Percentiles rank a stretch among this genome's conserved stretches.
phyloP scores from a whole-genome alignment of 2,888 invertebrate genomes.

The Hymenopus coronatus region DNA sequence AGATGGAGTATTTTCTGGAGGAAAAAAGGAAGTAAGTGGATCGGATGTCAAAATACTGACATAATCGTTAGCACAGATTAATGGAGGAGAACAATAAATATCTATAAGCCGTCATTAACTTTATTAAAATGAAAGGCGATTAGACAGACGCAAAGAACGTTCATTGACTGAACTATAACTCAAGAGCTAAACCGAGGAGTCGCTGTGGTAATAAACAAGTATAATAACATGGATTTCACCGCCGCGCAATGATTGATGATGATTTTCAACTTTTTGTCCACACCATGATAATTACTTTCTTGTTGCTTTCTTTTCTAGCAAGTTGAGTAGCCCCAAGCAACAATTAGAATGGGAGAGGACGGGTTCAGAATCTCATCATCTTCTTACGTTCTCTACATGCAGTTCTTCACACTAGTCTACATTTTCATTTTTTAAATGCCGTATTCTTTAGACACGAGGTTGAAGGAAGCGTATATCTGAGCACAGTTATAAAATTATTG shows the following conservation, averaged over 20 bases:
- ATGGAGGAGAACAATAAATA: not conserved
- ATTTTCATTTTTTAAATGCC: too few relatives aligned
- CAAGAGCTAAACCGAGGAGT: not conserved
- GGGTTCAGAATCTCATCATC: not conserved
- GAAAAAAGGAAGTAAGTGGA: not conserved
- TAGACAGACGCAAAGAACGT: too few relatives aligned
- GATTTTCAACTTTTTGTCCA: not conserved
- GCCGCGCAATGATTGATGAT: not conserved
- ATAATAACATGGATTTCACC: not conserved
- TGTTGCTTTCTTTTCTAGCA: not conserved
- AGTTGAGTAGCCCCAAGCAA: not conserved
- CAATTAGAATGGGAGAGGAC: not conserved
- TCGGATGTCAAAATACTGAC: not conserved
- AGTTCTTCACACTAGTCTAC: not conserved
- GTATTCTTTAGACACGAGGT: too few relatives aligned
- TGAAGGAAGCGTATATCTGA: too few relatives aligned
- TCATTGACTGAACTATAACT: not conserved
- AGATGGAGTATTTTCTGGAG: too few relatives aligned
- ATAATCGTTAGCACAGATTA: not conserved
- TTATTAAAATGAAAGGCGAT: not conserved
- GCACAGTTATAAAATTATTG: too few relatives aligned
- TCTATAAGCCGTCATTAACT: not conserved
- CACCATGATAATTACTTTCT: not conserved
- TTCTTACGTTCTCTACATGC: not conserved
- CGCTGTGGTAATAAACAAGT: not conserved